Percentiles rank a stretch among this genome's conserved stretches.
phyloP scores from a whole-genome alignment of 2,113 vertebrate species.

The Hyperoodon ampullatus region DNA sequence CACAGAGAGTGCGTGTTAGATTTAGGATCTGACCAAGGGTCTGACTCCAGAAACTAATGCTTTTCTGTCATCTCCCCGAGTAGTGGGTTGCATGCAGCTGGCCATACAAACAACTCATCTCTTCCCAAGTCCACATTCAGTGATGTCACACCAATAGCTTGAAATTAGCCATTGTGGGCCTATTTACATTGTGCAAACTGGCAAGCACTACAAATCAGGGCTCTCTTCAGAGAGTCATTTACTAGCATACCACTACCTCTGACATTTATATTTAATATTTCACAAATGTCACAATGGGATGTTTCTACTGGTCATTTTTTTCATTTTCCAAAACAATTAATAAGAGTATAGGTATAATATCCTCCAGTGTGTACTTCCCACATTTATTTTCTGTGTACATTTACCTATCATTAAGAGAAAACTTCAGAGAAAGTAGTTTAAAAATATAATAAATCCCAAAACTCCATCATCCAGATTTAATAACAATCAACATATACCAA shows the following conservation, averaged over 20 bases:
- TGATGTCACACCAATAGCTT: not conserved
- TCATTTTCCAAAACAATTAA: conserved; percentile 20
- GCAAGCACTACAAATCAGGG: not conserved
- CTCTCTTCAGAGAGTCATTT: not conserved
- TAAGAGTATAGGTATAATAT: not conserved
- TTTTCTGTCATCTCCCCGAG: not conserved
- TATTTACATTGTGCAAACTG: not conserved
- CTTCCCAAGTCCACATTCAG: not conserved
- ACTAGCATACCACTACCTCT: not conserved
- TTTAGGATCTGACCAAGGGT: not conserved
- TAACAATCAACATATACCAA: not conserved
- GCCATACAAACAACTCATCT: not conserved
- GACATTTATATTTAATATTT: not conserved
- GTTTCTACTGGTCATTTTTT: not conserved
- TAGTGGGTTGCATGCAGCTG: not conserved
- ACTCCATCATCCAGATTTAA: not conserved
- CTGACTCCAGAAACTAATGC: not conserved
- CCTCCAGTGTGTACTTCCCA: not conserved
- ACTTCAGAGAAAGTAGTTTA: not conserved
- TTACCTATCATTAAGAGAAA: not conserved
- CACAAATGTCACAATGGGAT: not conserved
- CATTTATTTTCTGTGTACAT: not conserved
- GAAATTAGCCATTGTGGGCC: not conserved
- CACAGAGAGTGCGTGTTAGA: not conserved
- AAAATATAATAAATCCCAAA: not conserved